Evolutionary conservation across 2,113 vertebrate genomes (phyloP).

Genomic region (Glareola pratincola): DNA sequence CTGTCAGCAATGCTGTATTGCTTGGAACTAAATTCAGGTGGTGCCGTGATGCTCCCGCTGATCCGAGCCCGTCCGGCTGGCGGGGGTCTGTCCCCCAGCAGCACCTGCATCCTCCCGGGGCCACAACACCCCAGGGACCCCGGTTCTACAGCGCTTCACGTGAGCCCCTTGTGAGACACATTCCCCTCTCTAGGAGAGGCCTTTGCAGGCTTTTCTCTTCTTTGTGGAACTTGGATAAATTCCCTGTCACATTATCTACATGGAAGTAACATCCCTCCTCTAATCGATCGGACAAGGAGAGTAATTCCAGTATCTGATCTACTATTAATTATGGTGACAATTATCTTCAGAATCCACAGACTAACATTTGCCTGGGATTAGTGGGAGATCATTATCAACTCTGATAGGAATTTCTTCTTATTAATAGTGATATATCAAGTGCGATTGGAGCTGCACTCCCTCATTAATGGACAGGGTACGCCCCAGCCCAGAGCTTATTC

Average conservation of each 20-base stretch:
- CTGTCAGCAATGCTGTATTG: not conserved
- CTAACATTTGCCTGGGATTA: not conserved
- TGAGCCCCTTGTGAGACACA: not conserved
- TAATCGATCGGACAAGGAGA: not conserved
- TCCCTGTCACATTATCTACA: not conserved
- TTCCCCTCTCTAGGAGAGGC: not conserved
- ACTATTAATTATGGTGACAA: constrained; percentile 5
- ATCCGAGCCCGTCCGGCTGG: not conserved
- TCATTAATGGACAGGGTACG: too few relatives aligned
- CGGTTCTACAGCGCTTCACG: not conserved
- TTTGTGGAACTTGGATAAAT: not conserved
- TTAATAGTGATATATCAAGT: not conserved
- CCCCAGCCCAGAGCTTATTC: not conserved
- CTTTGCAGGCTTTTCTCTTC: not conserved
- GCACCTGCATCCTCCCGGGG: not conserved
- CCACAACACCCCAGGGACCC: not conserved
- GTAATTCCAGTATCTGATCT: constrained; percentile 1
- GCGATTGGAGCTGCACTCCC: not conserved
- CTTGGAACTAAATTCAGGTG: not conserved
- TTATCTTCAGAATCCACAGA: not conserved
- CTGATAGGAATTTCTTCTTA: not conserved
- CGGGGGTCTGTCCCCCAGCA: not conserved
- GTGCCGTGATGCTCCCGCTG: not conserved
- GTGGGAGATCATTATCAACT: not conserved
- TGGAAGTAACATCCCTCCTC: not conserved